Percentiles rank a stretch among this genome's conserved stretches.
These are phyloP conservation scores for Gila robusta DNA, from an alignment of 2,797 vertebrate species.

Conservation along the genomic window DNA sequence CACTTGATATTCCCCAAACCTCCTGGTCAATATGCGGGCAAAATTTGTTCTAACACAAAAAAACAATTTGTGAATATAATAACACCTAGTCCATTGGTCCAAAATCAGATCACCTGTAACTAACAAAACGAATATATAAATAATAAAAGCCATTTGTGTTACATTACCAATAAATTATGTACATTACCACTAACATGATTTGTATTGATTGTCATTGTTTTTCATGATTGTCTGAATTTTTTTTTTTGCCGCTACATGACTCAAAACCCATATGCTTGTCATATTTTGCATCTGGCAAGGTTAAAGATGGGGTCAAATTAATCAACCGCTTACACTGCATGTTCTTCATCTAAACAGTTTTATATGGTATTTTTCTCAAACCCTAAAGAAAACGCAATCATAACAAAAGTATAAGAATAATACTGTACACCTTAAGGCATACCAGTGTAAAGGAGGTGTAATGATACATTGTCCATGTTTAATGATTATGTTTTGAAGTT, in stretches of 20 bases:
- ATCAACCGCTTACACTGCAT: background rate
- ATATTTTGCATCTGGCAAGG: background rate
- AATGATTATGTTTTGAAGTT: background rate
- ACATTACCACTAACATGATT: background rate
- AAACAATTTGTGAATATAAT: background rate
- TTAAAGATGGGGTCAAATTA: background rate
- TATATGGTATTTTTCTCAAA: background rate
- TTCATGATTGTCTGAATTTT: background rate
- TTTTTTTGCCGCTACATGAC: background rate
- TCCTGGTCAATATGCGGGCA: background rate
- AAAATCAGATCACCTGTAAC: background rate
- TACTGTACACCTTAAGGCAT: background rate
- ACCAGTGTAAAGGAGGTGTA: background rate
- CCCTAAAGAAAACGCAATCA: background rate
- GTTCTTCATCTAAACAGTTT: background rate
- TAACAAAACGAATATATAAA: background rate
- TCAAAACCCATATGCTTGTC: background rate
- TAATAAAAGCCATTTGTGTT: background rate
- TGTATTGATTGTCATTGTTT: background rate
- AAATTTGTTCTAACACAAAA: background rate
- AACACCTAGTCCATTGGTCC: background rate
- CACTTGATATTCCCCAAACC: background rate
- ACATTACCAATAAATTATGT: background rate
- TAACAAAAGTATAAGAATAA: background rate
- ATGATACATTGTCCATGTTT: background rate